Evolutionary conservation across 37 sponge, comb jelly and placozoan genomes (phyloP).

Genomic region (Chondrilla cf. caribensis): DNA sequence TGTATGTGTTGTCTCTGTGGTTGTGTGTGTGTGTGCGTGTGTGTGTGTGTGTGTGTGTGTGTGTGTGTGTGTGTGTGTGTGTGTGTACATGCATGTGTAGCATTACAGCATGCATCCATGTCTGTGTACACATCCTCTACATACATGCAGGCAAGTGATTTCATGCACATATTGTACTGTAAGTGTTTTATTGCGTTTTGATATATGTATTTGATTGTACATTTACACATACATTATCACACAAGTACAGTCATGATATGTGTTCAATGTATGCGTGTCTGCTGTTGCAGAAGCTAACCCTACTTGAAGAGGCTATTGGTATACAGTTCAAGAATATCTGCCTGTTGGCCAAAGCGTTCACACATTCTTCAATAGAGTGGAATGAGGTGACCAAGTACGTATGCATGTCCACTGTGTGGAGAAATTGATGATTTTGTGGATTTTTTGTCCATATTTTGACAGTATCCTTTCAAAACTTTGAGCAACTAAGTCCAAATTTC

Average conservation of each 20-base stretch:
- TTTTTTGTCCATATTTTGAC: too few species aligned
- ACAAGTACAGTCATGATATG: background rate
- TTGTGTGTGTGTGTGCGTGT: slow-evolving; percentile 18
- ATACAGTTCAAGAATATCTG: slow-evolving; percentile 58
- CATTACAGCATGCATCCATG: background rate
- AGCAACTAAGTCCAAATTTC: too few species aligned
- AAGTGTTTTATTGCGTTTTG: background rate
- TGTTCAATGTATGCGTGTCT: background rate
- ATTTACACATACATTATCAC: too few species aligned
- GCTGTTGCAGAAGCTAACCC: slow-evolving; percentile 28
- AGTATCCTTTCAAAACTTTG: too few species aligned
- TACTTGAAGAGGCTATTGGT: slow-evolving; percentile 52
- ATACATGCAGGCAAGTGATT: background rate
- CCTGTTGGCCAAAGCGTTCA: slow-evolving; percentile 64
- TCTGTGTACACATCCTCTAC: background rate
- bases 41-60: slow-evolving; percentile 30
- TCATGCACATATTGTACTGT: too few species aligned
- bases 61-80: slow-evolving; percentile 31
- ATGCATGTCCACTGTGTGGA: background rate
- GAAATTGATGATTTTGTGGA: too few species aligned
- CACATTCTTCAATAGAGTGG: slow-evolving; percentile 53
- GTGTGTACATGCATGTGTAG: slow-evolving; percentile 17
- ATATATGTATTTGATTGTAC: too few species aligned
- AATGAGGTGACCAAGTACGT: slow-evolving; percentile 48
- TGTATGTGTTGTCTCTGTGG: slow-evolving; percentile 5